Evolutionary conservation across 2,888 invertebrate species (phyloP), one percentile per base, ranked within the genome.

Genomic region (Cryptocheilus praepositus): DNA sequence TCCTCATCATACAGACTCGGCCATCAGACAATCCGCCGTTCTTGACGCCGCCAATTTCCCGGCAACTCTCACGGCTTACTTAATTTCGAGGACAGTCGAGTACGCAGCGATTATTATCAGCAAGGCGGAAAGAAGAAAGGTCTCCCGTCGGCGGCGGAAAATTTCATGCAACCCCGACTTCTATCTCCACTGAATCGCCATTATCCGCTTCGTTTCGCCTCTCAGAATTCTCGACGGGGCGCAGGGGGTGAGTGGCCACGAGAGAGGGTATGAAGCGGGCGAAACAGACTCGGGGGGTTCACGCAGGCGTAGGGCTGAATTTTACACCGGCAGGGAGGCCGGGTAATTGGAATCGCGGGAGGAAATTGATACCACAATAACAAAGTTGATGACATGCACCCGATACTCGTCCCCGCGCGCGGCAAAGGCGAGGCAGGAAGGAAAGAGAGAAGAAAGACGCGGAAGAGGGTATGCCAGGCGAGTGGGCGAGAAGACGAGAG

Each of bases 291-390:
- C 36, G 46, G 46, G 51, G n/a, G 36, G 49, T 45, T 43, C 49
- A 45, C 53, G 61, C 52, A 19, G 61, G 55, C 53, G 49, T 36
- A n/a, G 56, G 54, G 53, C 49, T 49, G 53, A 73, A 71, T 64
- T 64, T 70, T 49, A 58, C 65, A 46, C 64, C 49, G 44, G 56
- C 61, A 65, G 67, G 51, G 61, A 69, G 67, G 16, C 49, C 18
- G 66, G 61, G 73, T 83, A 82, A 82, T 83, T 80, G 80, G 75
- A 79, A 80, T 79, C 72, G 71, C 57, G 60, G 76, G 68, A 76
- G 73, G 80, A 78, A 81, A 85, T 81, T 77, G 79, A 80, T 81
- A 75, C 74, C 73, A 68, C 79, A 75, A 81, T 79, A 81, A 84
- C 75, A 76, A 79, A 77, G 78, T 81, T 78, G 80, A 82, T 76